A percentile compares a stretch with the other conserved stretches of the same genome.
These are phyloP conservation scores for Amphipoea oculea DNA, from an alignment of 2,888 invertebrate species.

Conservation along the genomic window DNA sequence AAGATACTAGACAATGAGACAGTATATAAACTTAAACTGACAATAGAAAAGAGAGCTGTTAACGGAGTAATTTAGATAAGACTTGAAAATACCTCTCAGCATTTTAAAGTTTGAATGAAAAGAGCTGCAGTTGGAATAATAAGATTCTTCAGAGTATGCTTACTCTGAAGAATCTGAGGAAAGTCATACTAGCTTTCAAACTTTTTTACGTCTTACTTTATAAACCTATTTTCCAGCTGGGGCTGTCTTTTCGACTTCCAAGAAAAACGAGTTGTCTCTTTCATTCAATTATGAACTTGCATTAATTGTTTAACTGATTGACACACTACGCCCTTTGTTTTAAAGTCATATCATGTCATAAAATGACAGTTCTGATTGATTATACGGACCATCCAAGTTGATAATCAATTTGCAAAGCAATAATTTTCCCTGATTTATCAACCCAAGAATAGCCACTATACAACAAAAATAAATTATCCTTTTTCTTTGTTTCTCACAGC, in stretches of 20 bases:
- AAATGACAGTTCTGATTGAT: not conserved
- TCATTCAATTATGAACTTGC: slow-evolving; percentile 4
- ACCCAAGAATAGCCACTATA: not conserved
- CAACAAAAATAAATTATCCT: not conserved
- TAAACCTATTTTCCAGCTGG: not conserved
- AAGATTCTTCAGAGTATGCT: slow-evolving; percentile 4
- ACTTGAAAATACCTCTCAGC: slow-evolving; percentile 10
- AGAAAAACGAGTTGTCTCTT: not conserved
- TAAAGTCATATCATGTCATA: not conserved
- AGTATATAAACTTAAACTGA: slow-evolving; percentile 6
- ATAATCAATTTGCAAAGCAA: not conserved
- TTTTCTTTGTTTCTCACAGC: slow-evolving; percentile 67
- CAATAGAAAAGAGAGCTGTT: not conserved
- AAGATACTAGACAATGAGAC: slow-evolving; percentile 27
- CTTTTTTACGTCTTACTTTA: slow-evolving; percentile 11
- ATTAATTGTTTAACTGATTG: not conserved
- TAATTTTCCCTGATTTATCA: not conserved
- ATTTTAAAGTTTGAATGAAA: slow-evolving; percentile 1
- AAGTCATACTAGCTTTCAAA: slow-evolving; percentile 1
- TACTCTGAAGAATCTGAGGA: not conserved
- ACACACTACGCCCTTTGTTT: not conserved
- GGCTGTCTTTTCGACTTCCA: not conserved
- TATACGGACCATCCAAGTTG: not conserved
- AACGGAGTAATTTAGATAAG: slow-evolving; percentile 1
- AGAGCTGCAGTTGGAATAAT: slow-evolving; percentile 25